Conservation (phyloP, 1,140 invertebrate genomes). For the Chionoecetes opilio region DNA sequence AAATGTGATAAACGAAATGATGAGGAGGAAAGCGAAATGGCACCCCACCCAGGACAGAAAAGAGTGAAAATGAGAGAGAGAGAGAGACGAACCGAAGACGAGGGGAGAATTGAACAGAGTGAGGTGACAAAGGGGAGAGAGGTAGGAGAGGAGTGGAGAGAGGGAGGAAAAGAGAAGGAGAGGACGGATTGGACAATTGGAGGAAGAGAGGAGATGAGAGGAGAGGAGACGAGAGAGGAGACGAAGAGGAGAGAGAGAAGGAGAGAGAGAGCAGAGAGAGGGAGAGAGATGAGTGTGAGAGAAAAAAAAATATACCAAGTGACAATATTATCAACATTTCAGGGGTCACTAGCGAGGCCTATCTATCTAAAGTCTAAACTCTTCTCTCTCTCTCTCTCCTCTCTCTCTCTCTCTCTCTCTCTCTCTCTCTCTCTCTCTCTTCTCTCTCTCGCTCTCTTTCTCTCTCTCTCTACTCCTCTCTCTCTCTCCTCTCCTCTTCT, state of each 20-base stretch:
- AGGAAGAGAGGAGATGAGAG: neutral
- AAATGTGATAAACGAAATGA: too few relatives aligned
- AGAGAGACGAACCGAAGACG: too few relatives aligned
- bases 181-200: neutral
- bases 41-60: too few relatives aligned
- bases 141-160: neutral
- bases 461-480: neutral
- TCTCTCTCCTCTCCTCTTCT: neutral
- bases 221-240: neutral
- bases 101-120: too few relatives aligned
- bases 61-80: too few relatives aligned
- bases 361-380: too few relatives aligned
- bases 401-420: neutral
- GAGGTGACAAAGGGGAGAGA: too few relatives aligned
- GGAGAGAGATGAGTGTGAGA: neutral
- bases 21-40: too few relatives aligned
- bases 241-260: neutral
- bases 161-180: neutral
- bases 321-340: too few relatives aligned
- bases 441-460: too few relatives aligned
- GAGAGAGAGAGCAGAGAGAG: neutral
- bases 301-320: neutral
- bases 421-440: conserved; percentile 7
- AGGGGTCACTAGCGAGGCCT: too few relatives aligned
- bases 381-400: conserved; percentile 28